phyloP scores from a whole-genome alignment of 1,140 invertebrate genomes.

The Cyclargus thomasi region DNA sequence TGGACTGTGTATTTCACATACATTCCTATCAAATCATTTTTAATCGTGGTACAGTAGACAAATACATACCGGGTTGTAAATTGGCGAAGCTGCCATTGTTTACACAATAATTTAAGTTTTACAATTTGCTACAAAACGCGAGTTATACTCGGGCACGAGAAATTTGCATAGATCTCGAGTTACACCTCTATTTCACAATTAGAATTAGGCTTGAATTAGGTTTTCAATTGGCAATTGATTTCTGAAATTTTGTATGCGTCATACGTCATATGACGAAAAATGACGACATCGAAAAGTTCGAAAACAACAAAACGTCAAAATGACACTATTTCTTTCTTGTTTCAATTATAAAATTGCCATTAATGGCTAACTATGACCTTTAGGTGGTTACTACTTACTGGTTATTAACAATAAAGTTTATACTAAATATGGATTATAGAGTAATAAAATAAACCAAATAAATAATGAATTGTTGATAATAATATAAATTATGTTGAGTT shows the following conservation, averaged over 20 bases:
- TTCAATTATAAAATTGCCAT: background rate
- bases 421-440: too few relatives aligned
- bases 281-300: constrained; percentile 27
- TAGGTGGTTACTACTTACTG: too few relatives aligned
- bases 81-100: constrained; percentile 50
- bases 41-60: constrained; percentile 17
- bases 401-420: too few relatives aligned
- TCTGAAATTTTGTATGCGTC: constrained; percentile 37
- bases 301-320: constrained; percentile 18
- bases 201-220: constrained; percentile 31
- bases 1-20: constrained; percentile 23
- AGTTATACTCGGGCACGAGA: constrained; percentile 6
- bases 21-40: constrained; percentile 23
- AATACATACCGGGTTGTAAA: constrained; percentile 56
- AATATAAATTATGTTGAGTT: too few relatives aligned
- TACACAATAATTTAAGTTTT: constrained; percentile 18
- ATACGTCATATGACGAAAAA: constrained; percentile 49
- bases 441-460: too few relatives aligned
- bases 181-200: constrained; percentile 37
- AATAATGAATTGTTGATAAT: too few relatives aligned
- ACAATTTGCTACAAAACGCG: background rate
- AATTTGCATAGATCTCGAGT: constrained; percentile 35
- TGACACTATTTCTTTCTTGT: background rate
- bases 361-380: too few relatives aligned
- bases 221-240: constrained; percentile 25